Base-by-base conservation (phyloP, 1,140 invertebrate genomes). In the Platyscapa corneri region DNA sequence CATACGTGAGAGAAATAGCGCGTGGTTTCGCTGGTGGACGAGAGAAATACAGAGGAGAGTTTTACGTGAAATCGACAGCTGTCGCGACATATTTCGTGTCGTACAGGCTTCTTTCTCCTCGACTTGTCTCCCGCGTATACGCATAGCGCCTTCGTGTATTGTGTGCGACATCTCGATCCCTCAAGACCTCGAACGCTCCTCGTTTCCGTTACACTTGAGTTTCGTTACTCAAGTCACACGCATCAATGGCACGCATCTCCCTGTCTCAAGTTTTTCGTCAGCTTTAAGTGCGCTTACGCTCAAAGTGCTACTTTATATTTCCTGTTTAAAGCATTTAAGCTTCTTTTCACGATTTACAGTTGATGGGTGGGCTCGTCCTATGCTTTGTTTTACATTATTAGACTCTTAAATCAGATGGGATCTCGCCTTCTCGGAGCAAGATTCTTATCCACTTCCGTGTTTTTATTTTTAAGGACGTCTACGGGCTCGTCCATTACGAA, bases 31-130 rank as follows among this genome's bases (percentile, higher is more conserved):
- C n/a, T 23, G 67, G 32, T 5, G 65, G 65, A 23, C 32, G 34
- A 20, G 32, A 53, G 2, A 18, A 53, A 53, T 10, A 37, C 8
- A 6, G 32, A 30, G 65, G 56, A 67, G 64, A 30, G 67, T 64
- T 39, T 76, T n/a, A 34, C 72, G 70, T 75, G 39, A 30, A 84
- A 87, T 84, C 82, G 86, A 87, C 86, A 87, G 86, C 86, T 87
- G 86, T 87, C 86, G 72, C 86, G 82, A 87, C 83, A 72, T 84
- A 78, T 87, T 84, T 80, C 78, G 46, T 81, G 78, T 75, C 49
- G 32, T 27, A 32, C 39, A 27, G 72, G 84, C 85, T 77, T 87
- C 83, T 49, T 87, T 85, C 18, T 12, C 34, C 32, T 39, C 32
- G 8, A 53, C 49, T 20, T 20, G 49, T 16, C 49, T 20, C 49